Conservation (phyloP, 2,113 vertebrate species). For the Menidia beryllina region DNA sequence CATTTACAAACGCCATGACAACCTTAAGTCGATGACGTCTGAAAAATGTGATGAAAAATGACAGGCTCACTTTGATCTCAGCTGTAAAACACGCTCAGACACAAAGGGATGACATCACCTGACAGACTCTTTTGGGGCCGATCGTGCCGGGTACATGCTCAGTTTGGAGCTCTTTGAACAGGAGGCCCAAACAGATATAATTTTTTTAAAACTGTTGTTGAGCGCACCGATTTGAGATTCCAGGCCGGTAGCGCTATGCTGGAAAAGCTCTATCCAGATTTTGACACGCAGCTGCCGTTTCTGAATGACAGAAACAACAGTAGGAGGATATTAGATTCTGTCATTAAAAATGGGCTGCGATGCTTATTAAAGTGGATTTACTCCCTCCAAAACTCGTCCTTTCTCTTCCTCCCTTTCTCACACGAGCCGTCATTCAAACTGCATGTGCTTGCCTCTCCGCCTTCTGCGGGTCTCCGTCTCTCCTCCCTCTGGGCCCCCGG, state of each 20-base stretch:
- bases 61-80: not conserved
- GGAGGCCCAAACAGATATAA: no score
- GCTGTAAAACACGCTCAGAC: constrained; percentile 19
- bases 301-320: not conserved
- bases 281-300: not conserved
- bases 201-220: no score
- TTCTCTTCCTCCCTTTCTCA: constrained; percentile 49
- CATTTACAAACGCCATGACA: not conserved
- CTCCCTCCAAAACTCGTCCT: constrained; percentile 16
- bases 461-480: constrained; percentile 41
- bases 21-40: constrained; percentile 6
- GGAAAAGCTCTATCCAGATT: not conserved
- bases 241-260: not conserved
- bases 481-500: constrained; percentile 68
- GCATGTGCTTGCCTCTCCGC: constrained; percentile 37
- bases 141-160: not conserved
- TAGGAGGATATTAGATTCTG: not conserved
- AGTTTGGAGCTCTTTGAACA: no score
- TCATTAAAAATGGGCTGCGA: not conserved
- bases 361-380: not conserved
- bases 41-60: not conserved
- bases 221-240: no score
- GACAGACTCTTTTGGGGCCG: not conserved
- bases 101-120: not conserved
- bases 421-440: constrained; percentile 60